A percentile compares a stretch with the other conserved stretches of the same genome.
phyloP scores from a whole-genome alignment of 2,113 vertebrate genomes.

The Plectropomus leopardus region DNA sequence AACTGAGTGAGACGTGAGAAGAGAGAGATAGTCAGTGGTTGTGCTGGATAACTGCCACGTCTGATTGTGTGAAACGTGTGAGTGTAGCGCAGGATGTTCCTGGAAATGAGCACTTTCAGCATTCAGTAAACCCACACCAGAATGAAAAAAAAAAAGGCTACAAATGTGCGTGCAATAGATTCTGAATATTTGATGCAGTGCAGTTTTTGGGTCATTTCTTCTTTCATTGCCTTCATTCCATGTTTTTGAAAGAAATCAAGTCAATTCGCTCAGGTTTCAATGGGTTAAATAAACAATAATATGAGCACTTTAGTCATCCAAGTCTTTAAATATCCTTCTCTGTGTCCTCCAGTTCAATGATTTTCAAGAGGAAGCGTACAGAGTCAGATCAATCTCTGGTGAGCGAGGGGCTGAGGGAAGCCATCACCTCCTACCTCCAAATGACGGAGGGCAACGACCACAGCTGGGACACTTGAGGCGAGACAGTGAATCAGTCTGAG shows the following conservation, averaged over 20 bases:
- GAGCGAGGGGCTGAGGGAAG: slow-evolving; percentile 90
- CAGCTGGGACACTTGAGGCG: slow-evolving; percentile 65
- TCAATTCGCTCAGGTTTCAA: too few species aligned
- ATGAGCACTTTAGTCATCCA: neutral
- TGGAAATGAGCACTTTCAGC: neutral
- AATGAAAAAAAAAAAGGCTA: neutral
- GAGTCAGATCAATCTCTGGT: slow-evolving; percentile 79
- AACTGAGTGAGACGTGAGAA: slow-evolving; percentile 4
- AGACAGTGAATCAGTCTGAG: neutral
- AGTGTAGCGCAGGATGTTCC: too few species aligned
- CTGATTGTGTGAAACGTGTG: neutral
- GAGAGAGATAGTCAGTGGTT: slow-evolving; percentile 16
- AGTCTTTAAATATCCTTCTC: neutral
- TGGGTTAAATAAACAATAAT: neutral
- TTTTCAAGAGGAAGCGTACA: slow-evolving; percentile 73
- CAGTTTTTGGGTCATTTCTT: too few species aligned
- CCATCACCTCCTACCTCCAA: slow-evolving; percentile 90
- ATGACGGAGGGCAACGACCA: slow-evolving; percentile 72
- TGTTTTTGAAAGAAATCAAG: too few species aligned
- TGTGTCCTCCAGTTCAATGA: slow-evolving; percentile 78
- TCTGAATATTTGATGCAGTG: neutral
- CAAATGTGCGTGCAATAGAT: neutral
- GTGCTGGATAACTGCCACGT: neutral
- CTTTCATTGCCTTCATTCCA: too few species aligned
- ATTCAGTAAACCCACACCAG: neutral